A percentile compares a stretch with the other conserved stretches of the same genome.
These are phyloP conservation scores for Panzeria rudis DNA, from an alignment of 2,888 invertebrate species.

Conservation along the genomic window DNA sequence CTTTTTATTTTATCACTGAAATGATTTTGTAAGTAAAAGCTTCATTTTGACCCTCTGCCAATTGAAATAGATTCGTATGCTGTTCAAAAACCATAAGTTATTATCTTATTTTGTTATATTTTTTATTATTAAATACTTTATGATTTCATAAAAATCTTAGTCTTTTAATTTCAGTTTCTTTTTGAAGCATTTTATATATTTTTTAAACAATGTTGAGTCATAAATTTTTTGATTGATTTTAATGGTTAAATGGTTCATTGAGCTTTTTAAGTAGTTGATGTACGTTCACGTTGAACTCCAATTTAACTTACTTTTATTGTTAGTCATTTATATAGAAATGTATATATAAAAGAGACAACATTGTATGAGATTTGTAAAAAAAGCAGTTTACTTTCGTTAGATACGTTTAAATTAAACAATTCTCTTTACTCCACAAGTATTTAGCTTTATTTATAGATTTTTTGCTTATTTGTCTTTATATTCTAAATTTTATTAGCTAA, in stretches of 20 bases:
- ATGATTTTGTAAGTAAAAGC: slow-evolving; percentile 34
- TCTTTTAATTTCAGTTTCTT: slow-evolving; percentile 58
- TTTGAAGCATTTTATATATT: slow-evolving; percentile 13
- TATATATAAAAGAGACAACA: slow-evolving; percentile 23
- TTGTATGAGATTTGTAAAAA: slow-evolving; percentile 44
- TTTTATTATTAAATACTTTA: slow-evolving; percentile 73
- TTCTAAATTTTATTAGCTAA: slow-evolving; percentile 65
- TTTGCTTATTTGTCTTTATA: slow-evolving; percentile 41
- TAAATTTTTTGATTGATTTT: slow-evolving; percentile 82
- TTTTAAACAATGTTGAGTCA: slow-evolving; percentile 78
- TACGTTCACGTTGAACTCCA: slow-evolving; percentile 3
- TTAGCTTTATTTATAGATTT: neutral
- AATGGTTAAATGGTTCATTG: slow-evolving; percentile 82
- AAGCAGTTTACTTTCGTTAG: neutral
- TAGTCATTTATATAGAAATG: neutral
- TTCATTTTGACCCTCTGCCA: slow-evolving; percentile 56
- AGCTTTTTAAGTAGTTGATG: slow-evolving; percentile 72
- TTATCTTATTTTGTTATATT: slow-evolving; percentile 27
- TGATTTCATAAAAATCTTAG: slow-evolving; percentile 77
- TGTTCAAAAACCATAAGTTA: slow-evolving; percentile 65
- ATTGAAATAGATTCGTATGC: slow-evolving; percentile 22
- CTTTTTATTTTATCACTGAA: slow-evolving; percentile 47
- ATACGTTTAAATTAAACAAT: slow-evolving; percentile 58
- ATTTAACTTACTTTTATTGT: slow-evolving; percentile 50
- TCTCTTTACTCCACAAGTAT: slow-evolving; percentile 20